Conservation (phyloP, 2,888 invertebrate species). For the Chalcis sispes region DNA sequence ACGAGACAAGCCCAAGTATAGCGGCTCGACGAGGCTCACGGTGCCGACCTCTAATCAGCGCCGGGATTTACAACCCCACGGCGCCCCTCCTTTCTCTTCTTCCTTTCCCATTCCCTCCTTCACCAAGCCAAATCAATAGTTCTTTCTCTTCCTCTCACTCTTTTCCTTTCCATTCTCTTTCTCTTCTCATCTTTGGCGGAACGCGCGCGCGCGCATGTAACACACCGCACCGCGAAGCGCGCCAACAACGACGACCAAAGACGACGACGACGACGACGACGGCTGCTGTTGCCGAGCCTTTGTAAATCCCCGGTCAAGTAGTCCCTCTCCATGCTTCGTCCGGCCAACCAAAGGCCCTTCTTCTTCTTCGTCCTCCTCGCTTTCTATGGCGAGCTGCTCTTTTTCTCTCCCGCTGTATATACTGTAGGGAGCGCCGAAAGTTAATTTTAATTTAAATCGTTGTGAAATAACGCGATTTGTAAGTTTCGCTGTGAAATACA, state of each 20-base stretch:
- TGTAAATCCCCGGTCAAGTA: conserved; percentile 27
- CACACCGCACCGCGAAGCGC: no score
- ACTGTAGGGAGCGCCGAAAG: not conserved
- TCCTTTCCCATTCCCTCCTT: no score
- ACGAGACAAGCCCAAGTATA: conserved; percentile 36
- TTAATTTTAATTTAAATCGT: no score
- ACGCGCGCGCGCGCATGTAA: no score
- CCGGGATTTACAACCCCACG: conserved; percentile 65
- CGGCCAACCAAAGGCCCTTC: conserved; percentile 18
- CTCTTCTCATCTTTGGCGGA: conserved; percentile 3
- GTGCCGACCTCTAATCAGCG: conserved; percentile 71
- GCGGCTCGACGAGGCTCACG: conserved; percentile 1
- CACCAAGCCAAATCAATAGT: conserved; percentile 17
- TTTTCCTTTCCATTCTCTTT: not conserved
- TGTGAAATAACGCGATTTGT: no score
- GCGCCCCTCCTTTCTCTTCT: conserved; percentile 22
- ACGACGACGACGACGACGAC: no score
- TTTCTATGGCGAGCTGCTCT: no score
- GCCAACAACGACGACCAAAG: no score
- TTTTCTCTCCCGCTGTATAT: not conserved
- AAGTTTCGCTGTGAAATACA: no score
- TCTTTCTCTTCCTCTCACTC: not conserved
- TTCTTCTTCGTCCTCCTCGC: not conserved
- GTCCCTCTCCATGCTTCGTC: conserved; percentile 53
- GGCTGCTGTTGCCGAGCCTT: no score